phyloP scores from a whole-genome alignment of 1,140 invertebrate genomes.

The Idris sp. region DNA sequence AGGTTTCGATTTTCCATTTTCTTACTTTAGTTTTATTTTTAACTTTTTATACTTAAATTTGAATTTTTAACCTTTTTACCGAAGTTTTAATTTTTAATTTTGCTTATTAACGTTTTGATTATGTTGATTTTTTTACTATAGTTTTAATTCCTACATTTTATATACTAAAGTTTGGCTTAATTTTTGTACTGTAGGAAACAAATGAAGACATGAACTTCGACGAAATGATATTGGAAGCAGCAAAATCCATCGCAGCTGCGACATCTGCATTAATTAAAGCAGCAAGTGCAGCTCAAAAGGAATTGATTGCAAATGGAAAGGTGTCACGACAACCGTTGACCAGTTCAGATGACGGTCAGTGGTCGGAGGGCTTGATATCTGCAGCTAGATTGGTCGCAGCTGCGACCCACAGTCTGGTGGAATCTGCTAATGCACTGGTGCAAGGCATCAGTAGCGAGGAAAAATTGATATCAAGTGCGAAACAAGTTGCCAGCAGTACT shows the following conservation, averaged over 20 bases:
- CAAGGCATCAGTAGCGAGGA: constrained; percentile 97
- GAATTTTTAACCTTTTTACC: too few relatives aligned
- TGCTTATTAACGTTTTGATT: too few relatives aligned
- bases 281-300: constrained; percentile 95
- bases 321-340: constrained; percentile 88
- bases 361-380: constrained; percentile 98
- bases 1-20: too few relatives aligned
- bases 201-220: constrained; percentile 98
- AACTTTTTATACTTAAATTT: too few relatives aligned
- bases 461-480: constrained; percentile 96
- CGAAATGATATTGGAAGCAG: constrained; percentile 98
- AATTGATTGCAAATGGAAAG: constrained; percentile 89
- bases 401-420: constrained; percentile 97
- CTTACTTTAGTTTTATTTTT: too few relatives aligned
- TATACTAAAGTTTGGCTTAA: too few relatives aligned
- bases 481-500: constrained; percentile 97
- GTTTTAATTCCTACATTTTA: too few relatives aligned
- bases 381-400: constrained; percentile 97
- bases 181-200: constrained; percentile 83
- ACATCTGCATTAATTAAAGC: constrained; percentile 97
- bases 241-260: constrained; percentile 97
- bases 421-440: constrained; percentile 97
- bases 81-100: too few relatives aligned
- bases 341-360: constrained; percentile 97
- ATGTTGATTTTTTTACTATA: too few relatives aligned